These are phyloP conservation scores for Tapirus indicus DNA, from an alignment of 2,797 vertebrate species.

Conservation along the genomic window DNA sequence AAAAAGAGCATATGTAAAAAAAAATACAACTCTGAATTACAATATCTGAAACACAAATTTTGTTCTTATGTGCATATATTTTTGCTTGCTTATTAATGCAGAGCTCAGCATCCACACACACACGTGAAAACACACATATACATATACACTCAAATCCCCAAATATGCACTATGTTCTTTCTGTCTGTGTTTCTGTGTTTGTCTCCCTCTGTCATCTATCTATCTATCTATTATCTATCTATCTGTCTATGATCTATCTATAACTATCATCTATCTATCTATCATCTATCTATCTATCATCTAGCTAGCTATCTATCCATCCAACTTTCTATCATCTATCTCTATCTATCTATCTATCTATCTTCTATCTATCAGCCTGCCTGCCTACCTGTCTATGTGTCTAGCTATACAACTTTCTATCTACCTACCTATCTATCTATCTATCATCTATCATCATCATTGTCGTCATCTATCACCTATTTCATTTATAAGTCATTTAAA, in stretches of 20 bases:
- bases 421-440: no score
- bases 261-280: neutral
- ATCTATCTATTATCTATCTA: neutral
- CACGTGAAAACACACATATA: neutral
- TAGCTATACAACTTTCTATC: neutral
- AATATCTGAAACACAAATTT: slow-evolving; percentile 21
- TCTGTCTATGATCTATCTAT: neutral
- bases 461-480: neutral
- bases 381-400: no score
- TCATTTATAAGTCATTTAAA: slow-evolving; percentile 33
- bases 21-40: slow-evolving; percentile 39
- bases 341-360: no score
- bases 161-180: neutral
- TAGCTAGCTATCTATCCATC: neutral
- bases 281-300: neutral
- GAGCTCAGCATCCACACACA: neutral
- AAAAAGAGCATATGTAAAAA: no score
- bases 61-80: neutral
- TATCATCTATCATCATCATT: neutral
- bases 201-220: neutral
- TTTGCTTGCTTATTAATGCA: neutral
- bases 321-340: neutral
- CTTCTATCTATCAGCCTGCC: no score
- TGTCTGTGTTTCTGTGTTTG: neutral
- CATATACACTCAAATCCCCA: neutral